Evolutionary conservation across 2,113 vertebrate genomes (phyloP), one percentile per base, ranked within the genome.

Genomic region (Seriola quinqueradiata): DNA sequence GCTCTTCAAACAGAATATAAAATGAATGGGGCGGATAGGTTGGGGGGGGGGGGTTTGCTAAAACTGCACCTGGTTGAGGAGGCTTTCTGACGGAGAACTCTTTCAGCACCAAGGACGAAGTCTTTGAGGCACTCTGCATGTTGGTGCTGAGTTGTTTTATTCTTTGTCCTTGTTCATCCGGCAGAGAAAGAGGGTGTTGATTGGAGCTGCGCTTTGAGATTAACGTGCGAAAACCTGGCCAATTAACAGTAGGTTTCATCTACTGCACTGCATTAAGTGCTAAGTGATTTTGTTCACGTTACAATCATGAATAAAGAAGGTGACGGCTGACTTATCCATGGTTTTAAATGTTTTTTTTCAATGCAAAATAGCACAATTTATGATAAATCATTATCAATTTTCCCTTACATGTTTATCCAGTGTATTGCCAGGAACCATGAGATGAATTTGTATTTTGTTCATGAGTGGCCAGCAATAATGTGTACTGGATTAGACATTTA

Each of bases 161-260:
- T 75, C 28, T 55, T 68, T 69, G 34, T 14, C 16, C 52, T 48
- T 61, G 75, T 40, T 82, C 69, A 52, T 32, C 17, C 34, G 14
- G 40, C 58, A 36, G 46, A 75, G 48, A 71, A 7, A 8, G 9
- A 65, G 12, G 34, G 92, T 87, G 89, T 90, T 91, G 76, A 92
- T 92, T 89, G 81, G 60, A 74, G 70, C 28, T 0, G 25, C 60
- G 72, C 70, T 58, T 84, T 52, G 38, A 57, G 48, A 70, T 72
- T 13, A 25, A 46, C 7, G 70, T 77, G 80, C 72, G 74, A 90
- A 86, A 75, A 77, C 60, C 75, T 40, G 28, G 25, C 40, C 57
- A 73, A 83, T 88, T 75, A 77, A 58, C 76, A 52, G 32, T 16
- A 16, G 6, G 19, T 70, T 63, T 58, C 0, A 86, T 63, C 65